Evolutionary conservation across 2,797 vertebrate species (phyloP).

Genomic region (Spea hammondii): DNA sequence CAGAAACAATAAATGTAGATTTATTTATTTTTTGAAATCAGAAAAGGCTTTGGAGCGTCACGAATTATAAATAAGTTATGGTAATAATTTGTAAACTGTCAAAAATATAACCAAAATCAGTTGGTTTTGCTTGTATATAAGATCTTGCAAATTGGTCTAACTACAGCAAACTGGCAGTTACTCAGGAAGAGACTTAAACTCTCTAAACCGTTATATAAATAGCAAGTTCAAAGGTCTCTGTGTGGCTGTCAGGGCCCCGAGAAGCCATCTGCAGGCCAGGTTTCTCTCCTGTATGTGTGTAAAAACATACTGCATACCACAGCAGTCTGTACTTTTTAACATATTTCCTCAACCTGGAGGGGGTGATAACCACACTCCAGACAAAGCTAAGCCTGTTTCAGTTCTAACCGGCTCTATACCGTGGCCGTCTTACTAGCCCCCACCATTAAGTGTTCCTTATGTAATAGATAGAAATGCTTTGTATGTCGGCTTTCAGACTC

Average conservation of each 20-base stretch:
- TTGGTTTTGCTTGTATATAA: slow-evolving; percentile 55
- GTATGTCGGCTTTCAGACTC: no score
- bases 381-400: slow-evolving; percentile 67
- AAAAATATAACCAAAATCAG: slow-evolving; percentile 50
- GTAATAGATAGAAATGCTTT: no score
- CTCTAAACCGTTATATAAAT: slow-evolving; percentile 75
- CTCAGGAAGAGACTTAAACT: slow-evolving; percentile 74
- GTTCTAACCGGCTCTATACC: slow-evolving; percentile 46
- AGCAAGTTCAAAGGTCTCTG: slow-evolving; percentile 75
- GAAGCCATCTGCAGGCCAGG: slow-evolving; percentile 68
- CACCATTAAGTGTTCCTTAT: slow-evolving; percentile 6
- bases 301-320: slow-evolving; percentile 14
- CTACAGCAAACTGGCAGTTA: slow-evolving; percentile 68
- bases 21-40: no score
- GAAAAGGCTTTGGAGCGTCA: no score
- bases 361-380: slow-evolving; percentile 53
- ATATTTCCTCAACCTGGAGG: slow-evolving; percentile 50
- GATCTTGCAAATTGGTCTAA: slow-evolving; percentile 66
- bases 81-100: slow-evolving; percentile 7
- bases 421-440: slow-evolving; percentile 15
- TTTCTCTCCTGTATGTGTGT: slow-evolving; percentile 56
- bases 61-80: background rate
- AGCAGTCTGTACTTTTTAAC: slow-evolving; percentile 30
- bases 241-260: slow-evolving; percentile 66
- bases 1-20: no score